phyloP scores from a whole-genome alignment of 2,888 invertebrate species.

The Crematogaster levior region DNA sequence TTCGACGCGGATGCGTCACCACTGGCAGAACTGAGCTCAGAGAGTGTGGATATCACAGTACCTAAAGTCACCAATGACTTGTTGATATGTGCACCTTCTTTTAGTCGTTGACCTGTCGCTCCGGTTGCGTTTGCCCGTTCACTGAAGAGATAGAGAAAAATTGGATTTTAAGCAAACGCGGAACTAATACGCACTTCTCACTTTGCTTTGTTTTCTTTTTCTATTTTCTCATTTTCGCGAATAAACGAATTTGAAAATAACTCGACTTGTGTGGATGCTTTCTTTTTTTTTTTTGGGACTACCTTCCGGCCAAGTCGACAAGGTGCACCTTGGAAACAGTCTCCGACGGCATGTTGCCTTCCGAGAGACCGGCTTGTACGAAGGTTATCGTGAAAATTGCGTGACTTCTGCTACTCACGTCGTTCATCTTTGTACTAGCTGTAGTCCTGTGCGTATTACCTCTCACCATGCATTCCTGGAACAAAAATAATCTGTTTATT shows the following conservation, averaged over 20 bases:
- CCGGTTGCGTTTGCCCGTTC: constrained; percentile 96
- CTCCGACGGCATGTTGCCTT: constrained; percentile 94
- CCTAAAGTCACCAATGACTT: constrained; percentile 95
- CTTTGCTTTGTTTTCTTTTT: neutral
- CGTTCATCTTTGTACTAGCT: constrained; percentile 96
- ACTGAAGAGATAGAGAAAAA: constrained; percentile 85
- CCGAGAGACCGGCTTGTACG: constrained; percentile 93
- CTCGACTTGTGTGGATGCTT: constrained; percentile 9
- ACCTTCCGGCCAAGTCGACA: constrained; percentile 96
- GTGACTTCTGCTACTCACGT: constrained; percentile 96
- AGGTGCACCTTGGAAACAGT: constrained; percentile 96
- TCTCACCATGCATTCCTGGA: constrained; percentile 91
- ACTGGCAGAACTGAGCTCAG: constrained; percentile 88
- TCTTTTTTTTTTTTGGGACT: constrained; percentile 56
- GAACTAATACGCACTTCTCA: too few relatives aligned
- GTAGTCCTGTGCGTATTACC: constrained; percentile 95
- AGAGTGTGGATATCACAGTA: constrained; percentile 94
- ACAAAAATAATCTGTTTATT: constrained; percentile 41
- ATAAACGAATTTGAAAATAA: constrained; percentile 1
- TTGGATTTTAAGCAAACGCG: neutral
- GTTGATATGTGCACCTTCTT: constrained; percentile 96
- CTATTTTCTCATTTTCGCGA: constrained; percentile 20
- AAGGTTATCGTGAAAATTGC: constrained; percentile 96
- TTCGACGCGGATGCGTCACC: constrained; percentile 84
- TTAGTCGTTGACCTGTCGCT: constrained; percentile 95